Base-by-base conservation (phyloP, 2,888 invertebrate species). In the Eupeodes luniger region DNA sequence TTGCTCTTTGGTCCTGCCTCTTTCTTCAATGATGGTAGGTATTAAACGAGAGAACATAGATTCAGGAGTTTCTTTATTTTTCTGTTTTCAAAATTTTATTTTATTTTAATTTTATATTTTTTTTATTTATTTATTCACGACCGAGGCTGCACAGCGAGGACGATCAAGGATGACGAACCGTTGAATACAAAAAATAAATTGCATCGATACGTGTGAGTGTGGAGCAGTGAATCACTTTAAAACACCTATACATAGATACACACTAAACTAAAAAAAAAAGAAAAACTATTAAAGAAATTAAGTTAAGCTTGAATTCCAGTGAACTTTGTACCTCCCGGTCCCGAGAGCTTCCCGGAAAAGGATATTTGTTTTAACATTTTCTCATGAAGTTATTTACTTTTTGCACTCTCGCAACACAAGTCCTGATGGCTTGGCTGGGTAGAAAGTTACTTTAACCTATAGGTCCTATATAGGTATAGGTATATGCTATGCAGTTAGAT, bases 121-220 rank as follows among this genome's bases (percentile, higher is more conserved):
- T 27, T 74, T 72, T 49, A 59, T 57, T 57, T 75, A 80, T 53
- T 51, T 75, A 61, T 62, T 69, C 79, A 69, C 62, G 34, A 82
- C 16, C 62, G 27, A 57, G 49, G 72, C 83, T 84, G n/a, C 16
- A 74, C 16, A 74, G 12, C 27, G 27, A 84, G 67, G 76, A 83
- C 84, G 80, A 87, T 87, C 80, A 87, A 67, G 74, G 80, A 81
- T 80, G 80, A 76, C 66, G 79, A 57, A 72, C 34, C 57, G 47
- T 72, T 47, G 62, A 72, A 59, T 4, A 47, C 47, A 47, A 69
- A 74, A 36, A 77, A 84, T 67, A 80, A 67, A 81, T 77, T 80
- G 40, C 47, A 84, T 87, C 76, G 74, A 69, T 80, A 80, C 74
- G 70, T 84, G 84, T 84, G 16, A n/a, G 34, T 69, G 69, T 69